Conservation (phyloP, 1,140 invertebrate genomes). For the Brachionus koreanus region DNA sequence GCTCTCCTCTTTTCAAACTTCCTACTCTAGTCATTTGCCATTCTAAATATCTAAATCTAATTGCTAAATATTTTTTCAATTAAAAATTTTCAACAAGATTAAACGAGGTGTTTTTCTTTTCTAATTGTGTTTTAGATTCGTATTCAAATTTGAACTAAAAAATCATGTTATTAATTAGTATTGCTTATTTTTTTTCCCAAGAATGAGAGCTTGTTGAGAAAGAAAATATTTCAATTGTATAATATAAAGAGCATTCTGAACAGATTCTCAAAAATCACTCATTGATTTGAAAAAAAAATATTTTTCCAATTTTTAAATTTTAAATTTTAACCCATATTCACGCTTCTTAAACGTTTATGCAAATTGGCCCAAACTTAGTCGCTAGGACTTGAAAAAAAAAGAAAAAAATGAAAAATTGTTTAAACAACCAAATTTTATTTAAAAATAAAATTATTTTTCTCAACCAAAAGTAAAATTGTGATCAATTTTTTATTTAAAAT, state of each 20-base stretch:
- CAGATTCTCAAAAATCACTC: not conserved
- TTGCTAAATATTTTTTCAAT: not conserved
- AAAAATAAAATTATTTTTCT: not conserved
- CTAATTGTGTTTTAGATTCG: not conserved
- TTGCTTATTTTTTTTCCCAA: not conserved
- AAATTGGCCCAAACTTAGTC: not conserved
- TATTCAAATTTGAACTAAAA: not conserved
- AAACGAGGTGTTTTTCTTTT: not conserved
- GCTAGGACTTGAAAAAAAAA: not conserved
- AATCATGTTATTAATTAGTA: constrained; percentile 9
- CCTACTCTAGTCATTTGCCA: not conserved
- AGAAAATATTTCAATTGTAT: not conserved
- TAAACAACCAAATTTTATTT: not conserved
- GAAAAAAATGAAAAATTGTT: too few species aligned
- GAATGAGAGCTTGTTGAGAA: not conserved
- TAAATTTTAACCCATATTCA: not conserved
- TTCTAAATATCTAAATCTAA: not conserved
- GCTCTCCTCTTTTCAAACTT: not conserved
- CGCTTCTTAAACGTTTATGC: not conserved
- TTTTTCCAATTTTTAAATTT: not conserved
- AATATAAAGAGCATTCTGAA: not conserved
- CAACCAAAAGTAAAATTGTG: not conserved
- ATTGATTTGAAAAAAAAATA: constrained; percentile 1
- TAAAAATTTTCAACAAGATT: constrained; percentile 7
- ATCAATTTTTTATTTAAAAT: not conserved